Percentiles rank a stretch among this genome's conserved stretches.
These are phyloP conservation scores for Antheraea mylitta DNA, from an alignment of 1,140 invertebrate species.

Conservation along the genomic window DNA sequence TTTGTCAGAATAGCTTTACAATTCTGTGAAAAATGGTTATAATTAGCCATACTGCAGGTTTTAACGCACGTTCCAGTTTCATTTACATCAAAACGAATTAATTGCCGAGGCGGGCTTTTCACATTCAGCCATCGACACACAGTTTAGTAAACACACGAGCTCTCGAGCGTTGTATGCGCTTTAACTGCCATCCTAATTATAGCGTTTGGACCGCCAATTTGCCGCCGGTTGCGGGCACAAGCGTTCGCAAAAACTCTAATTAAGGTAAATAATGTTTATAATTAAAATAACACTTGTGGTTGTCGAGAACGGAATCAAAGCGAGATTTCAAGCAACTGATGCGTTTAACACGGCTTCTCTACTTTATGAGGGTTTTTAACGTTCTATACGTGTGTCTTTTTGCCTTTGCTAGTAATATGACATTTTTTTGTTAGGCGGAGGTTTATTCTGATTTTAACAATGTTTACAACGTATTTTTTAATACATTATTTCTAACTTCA, in stretches of 20 bases:
- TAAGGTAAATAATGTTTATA: conserved; percentile 75
- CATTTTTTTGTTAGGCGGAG: neutral
- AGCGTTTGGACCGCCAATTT: conserved; percentile 52
- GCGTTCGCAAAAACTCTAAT: conserved; percentile 61
- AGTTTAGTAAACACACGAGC: conserved; percentile 53
- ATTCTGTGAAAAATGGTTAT: neutral
- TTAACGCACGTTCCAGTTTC: conserved; percentile 27
- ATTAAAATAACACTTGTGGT: conserved; percentile 71
- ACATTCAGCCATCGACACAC: conserved; percentile 37
- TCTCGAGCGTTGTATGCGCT: conserved; percentile 32
- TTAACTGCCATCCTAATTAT: conserved; percentile 57
- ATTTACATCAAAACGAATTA: conserved; percentile 41
- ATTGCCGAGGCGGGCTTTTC: conserved; percentile 49
- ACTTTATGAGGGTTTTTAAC: conserved; percentile 53
- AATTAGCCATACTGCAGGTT: neutral
- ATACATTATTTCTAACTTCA: too few species aligned
- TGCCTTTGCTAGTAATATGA: neutral
- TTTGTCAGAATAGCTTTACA: too few species aligned
- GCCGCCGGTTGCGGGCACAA: conserved; percentile 42
- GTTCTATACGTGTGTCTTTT: conserved; percentile 44
- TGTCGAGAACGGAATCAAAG: conserved; percentile 57
- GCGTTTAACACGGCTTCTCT: conserved; percentile 56
- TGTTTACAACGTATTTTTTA: neutral
- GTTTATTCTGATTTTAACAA: neutral
- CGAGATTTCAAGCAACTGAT: conserved; percentile 44